Base-by-base conservation (phyloP, 2,888 invertebrate species). In the Trissonchulus latispiculum region DNA sequence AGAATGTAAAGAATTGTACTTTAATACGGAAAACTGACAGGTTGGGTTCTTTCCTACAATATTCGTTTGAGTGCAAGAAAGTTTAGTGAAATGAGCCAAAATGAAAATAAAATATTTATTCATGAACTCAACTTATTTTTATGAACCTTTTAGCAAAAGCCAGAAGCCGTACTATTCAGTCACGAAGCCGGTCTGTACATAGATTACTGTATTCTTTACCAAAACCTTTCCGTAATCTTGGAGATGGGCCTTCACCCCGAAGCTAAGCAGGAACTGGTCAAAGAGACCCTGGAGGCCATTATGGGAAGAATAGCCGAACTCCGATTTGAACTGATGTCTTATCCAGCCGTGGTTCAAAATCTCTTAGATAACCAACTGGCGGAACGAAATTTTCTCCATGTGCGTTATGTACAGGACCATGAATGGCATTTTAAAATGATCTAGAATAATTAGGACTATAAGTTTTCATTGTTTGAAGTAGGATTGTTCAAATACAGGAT, bases 161-260 rank as follows among this genome's bases (percentile, higher is more conserved):
- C 69, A 35, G 69, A 33, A 35, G 36, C 36, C 8, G 36, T 68
- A 8, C 36, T 68, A 36, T 68, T 68, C 33, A 33, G 36, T 3
- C 69, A 68, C 69, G 3, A 68, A 36, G 69, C 69, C n/a, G 69
- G 31, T 36, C 69, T 68, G 2, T 68, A 68, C 69, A 33, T 68
- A 8, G 69, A 68, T n/a, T 68, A 68, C 33, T 68, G 69, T n/a
- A n/a, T 68, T 23, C 33, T 68, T 3, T 68, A 68, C 36, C 69
- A 68, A 36, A 36, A n/a, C n/a, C 48, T 48, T 8, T 48, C 8
- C 48, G 23, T 48, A 23, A 48, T 48, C 23, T 23, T 48, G 48
- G 48, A 48, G 8, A 48, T 48, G 48, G 48, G 48, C 8, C 8
- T 48, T 23, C 48, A 48, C 8, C 23, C 48, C 8, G 48, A 48